A percentile compares a stretch with the other conserved stretches of the same genome.
Evolutionary conservation across 2,797 vertebrate species (phyloP).

Genomic region (Phoebastria nigripes): DNA sequence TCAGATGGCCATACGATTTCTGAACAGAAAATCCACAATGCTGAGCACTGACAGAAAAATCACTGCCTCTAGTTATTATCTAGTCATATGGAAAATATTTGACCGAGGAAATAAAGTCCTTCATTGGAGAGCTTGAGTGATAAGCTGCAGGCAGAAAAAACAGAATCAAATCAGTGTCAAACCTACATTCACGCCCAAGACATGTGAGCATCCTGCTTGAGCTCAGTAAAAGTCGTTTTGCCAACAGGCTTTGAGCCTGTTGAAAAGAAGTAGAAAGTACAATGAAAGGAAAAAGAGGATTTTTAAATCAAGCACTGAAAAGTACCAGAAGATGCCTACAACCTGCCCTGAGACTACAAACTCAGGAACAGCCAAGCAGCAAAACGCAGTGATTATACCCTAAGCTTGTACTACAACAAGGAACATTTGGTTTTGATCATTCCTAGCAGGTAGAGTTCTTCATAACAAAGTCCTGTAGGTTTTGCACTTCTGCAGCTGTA

Average conservation of each 20-base stretch:
- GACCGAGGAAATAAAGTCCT: constrained; percentile 17
- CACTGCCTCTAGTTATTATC: background rate
- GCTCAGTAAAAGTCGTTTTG: background rate
- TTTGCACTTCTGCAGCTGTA: background rate
- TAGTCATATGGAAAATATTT: constrained; percentile 38
- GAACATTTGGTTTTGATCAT: background rate
- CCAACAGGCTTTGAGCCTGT: constrained; percentile 1
- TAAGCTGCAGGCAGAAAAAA: constrained; percentile 29
- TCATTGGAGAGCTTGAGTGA: constrained; percentile 16
- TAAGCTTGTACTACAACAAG: background rate
- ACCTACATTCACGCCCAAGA: background rate
- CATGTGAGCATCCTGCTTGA: background rate
- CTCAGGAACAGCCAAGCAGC: background rate
- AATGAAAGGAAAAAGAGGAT: background rate
- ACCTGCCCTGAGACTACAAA: background rate
- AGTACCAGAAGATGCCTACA: background rate
- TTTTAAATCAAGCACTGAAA: background rate
- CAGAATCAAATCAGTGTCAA: constrained; percentile 30
- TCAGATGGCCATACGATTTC: background rate
- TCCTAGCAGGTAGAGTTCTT: background rate
- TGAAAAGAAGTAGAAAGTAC: background rate
- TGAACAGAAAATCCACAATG: background rate
- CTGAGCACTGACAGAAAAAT: background rate
- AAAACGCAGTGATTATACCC: background rate
- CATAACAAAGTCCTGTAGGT: background rate